phyloP scores from a whole-genome alignment of 2,797 vertebrate genomes.

The Helarctos malayanus region DNA sequence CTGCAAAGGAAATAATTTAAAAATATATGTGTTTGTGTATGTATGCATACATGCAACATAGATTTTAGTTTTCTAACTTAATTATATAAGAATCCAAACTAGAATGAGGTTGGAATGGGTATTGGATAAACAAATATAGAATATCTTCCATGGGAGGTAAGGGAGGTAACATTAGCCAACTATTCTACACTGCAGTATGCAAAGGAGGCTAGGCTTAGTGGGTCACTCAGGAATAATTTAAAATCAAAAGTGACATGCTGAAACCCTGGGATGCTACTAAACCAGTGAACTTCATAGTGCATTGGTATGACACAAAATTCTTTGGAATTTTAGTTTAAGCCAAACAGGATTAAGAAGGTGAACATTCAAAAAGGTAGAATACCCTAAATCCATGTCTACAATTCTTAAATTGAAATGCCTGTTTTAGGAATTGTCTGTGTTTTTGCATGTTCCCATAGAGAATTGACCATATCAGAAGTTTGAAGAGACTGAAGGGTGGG shows the following conservation, averaged over 20 bases:
- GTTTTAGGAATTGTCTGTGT: not conserved
- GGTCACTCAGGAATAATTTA: not conserved
- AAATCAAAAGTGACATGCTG: not conserved
- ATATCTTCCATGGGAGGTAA: not conserved
- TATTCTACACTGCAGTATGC: not conserved
- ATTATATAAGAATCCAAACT: not conserved
- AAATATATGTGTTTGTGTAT: not conserved
- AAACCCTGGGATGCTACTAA: not conserved
- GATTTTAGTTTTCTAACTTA: not conserved
- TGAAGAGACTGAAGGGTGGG: not conserved
- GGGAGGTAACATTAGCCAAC: not conserved
- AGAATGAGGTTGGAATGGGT: not conserved
- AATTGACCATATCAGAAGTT: not conserved
- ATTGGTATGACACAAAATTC: not conserved
- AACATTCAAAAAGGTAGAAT: not conserved
- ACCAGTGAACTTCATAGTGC: not conserved
- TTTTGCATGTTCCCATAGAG: not conserved
- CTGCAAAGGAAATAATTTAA: not conserved
- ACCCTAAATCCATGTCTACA: not conserved
- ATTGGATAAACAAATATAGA: not conserved
- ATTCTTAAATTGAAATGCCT: not conserved
- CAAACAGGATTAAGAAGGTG: not conserved
- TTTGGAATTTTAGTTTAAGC: slow-evolving; percentile 39
- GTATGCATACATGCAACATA: not conserved
- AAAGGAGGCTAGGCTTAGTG: not conserved